A percentile compares a stretch with the other conserved stretches of the same genome.
Conservation (phyloP, 2,113 vertebrate species). For the Plecotus auritus region DNA sequence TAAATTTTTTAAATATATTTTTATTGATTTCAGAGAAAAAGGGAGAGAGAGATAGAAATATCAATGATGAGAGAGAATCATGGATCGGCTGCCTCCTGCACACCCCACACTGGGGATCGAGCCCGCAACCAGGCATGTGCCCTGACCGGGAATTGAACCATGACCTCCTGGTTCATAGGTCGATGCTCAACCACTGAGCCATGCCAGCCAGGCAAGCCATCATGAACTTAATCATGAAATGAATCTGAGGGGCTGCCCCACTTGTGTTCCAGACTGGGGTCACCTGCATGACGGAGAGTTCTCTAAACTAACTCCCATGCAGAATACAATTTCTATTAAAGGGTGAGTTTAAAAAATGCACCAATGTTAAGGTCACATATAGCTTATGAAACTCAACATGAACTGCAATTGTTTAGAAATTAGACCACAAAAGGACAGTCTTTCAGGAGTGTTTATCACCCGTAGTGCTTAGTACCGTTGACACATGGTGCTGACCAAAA, state of each 20-base stretch:
- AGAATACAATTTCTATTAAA: background rate
- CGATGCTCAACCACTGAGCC: no score
- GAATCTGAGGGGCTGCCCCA: background rate
- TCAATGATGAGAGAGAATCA: no score
- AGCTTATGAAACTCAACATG: background rate
- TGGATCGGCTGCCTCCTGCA: no score
- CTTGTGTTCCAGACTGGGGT: rapidly evolving
- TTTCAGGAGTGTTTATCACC: background rate
- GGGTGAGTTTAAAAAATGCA: background rate
- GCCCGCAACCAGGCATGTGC: no score
- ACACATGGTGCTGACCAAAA: background rate
- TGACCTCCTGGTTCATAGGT: no score
- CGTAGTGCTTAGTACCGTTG: background rate
- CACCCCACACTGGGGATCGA: no score
- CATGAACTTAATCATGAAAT: background rate
- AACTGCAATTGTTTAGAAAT: background rate
- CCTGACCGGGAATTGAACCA: no score
- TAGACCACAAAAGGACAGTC: background rate
- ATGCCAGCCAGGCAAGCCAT: background rate
- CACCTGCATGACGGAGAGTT: background rate
- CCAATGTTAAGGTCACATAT: background rate
- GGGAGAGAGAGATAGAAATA: no score
- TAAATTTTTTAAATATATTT: background rate
- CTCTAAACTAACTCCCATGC: background rate
- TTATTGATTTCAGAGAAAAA: no score